Evolutionary conservation across 2,888 invertebrate genomes (phyloP), one percentile per base, ranked within the genome.

Genomic region (Buathra laborator): DNA sequence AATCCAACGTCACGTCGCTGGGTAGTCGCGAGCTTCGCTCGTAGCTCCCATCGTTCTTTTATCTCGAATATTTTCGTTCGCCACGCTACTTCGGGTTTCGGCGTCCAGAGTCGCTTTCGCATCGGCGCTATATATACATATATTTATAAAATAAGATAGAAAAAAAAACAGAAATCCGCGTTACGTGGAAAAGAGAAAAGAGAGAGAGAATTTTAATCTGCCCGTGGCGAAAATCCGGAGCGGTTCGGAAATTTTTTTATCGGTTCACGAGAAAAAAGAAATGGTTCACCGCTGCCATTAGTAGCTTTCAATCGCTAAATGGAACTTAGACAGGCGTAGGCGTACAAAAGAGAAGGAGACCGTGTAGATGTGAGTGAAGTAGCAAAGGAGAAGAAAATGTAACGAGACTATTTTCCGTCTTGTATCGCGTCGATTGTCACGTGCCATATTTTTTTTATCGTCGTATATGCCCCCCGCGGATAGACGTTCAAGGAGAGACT

Each of bases 1-100:
- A 88, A 82, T 83, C 84, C 85, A 19, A 83, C 83, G 82, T 77
- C 77, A 74, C 62, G 67, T 72, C 43, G 67, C 68, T 67, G 48
- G 67, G 72, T 51, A 66, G 64, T 76, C 43, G 66, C 7, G 75
- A 48, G 64, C 32, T n/a, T 51, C 62, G n/a, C 68, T 10, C 43
- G 74, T 64, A 62, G 64, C 48, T 76, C 29, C 64, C 72, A 72
- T 78, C 77, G 59, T 78, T 83, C 68, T 79, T 74, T 75, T 64
- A 80, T 79, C 79, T 70, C 62, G 66, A 70, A 80, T 83, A 79
- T 66, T 83, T 71, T 56, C 79, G 46, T 59, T 66, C 79, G 48
- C 59, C 66, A 37, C 19, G 43, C 37, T 64, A 53, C 70, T 79
- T 75, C 43, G 51, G 37, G 37, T 14, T 51, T 51, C 68, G 32